Evolutionary conservation across 2,113 vertebrate genomes (phyloP).

Genomic region (Nansenia antarctica): DNA sequence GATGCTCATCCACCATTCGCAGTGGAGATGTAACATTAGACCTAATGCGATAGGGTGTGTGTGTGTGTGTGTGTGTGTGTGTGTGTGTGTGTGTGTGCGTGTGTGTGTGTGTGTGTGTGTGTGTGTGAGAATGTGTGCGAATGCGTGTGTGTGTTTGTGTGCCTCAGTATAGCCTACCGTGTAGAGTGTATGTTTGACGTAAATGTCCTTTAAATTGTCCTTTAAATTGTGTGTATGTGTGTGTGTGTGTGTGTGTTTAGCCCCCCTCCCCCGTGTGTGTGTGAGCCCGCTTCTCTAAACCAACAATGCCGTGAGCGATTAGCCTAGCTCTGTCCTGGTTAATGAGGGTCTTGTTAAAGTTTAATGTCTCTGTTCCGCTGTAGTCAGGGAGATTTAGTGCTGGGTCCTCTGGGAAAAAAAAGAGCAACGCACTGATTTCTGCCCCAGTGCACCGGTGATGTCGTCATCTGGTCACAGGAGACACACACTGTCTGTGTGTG

Average conservation of each 20-base stretch:
- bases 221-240: slow-evolving; percentile 15
- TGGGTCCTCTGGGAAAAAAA: slow-evolving; percentile 35
- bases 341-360: slow-evolving; percentile 69
- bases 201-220: no score
- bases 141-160: slow-evolving; percentile 7
- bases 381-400: slow-evolving; percentile 64
- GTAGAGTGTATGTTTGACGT: slow-evolving; percentile 1
- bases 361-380: slow-evolving; percentile 67
- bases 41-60: background rate
- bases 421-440: slow-evolving; percentile 9
- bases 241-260: slow-evolving; percentile 2
- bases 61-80: slow-evolving; percentile 2
- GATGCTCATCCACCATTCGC: background rate
- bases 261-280: slow-evolving; percentile 20
- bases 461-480: background rate
- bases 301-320: slow-evolving; percentile 52
- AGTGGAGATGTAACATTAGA: no score
- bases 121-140: background rate
- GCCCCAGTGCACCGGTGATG: slow-evolving; percentile 8
- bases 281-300: slow-evolving; percentile 54
- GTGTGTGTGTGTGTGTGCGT: background rate
- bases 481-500: slow-evolving; percentile 5
- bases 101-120: slow-evolving; percentile 1
- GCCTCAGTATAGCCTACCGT: no score
- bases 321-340: slow-evolving; percentile 42